These are phyloP conservation scores for Hirudinaria manillensis DNA, from an alignment of 2,888 invertebrate species.

Conservation along the genomic window DNA sequence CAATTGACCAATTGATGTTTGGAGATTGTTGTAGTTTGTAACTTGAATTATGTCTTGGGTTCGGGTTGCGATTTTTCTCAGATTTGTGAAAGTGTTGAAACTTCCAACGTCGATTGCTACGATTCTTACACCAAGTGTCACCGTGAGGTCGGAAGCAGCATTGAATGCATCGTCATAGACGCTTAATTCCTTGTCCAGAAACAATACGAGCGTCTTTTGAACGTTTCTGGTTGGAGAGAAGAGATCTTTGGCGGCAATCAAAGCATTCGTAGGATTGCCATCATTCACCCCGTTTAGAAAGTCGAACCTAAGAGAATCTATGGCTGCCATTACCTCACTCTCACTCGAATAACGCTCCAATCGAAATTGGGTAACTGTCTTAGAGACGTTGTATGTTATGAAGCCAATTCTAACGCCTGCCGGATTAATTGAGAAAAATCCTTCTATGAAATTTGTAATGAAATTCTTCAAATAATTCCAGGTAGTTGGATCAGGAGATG, in stretches of 20 bases:
- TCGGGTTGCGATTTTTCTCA: conserved; percentile 18
- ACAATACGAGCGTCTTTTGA: conserved; percentile 27
- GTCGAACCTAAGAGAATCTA: conserved; percentile 29
- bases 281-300: conserved; percentile 6
- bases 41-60: conserved; percentile 21
- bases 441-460: conserved; percentile 27
- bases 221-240: conserved; percentile 17
- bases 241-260: neutral
- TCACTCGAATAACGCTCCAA: conserved; percentile 24
- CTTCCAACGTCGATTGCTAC: conserved; percentile 28
- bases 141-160: conserved; percentile 2
- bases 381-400: conserved; percentile 20
- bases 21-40: conserved; percentile 19
- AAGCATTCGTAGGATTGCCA: neutral
- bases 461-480: conserved; percentile 21
- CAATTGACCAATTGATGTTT: conserved; percentile 23
- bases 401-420: conserved; percentile 26
- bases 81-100: neutral
- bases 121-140: conserved; percentile 8
- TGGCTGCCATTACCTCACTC: conserved; percentile 17
- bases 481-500: neutral
- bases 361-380: conserved; percentile 3
- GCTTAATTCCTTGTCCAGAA: conserved; percentile 13
- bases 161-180: neutral
- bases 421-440: conserved; percentile 17